phyloP scores from a whole-genome alignment of 2,113 vertebrate genomes.

The Malurus elegans region DNA sequence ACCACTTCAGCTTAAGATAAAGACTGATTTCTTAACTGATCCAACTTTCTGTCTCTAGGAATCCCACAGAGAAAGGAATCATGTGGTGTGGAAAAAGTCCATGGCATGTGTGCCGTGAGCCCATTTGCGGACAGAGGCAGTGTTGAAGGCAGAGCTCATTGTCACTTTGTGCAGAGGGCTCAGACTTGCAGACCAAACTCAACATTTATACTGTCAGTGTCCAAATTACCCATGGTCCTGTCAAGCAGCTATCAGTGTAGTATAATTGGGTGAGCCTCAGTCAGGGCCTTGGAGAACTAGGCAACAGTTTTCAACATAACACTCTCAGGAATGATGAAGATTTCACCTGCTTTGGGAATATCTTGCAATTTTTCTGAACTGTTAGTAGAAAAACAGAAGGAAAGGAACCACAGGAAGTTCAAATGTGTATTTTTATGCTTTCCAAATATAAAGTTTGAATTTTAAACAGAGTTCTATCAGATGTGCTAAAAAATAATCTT shows the following conservation, averaged over 20 bases:
- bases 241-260: not conserved
- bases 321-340: accelerated
- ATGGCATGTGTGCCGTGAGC: accelerated
- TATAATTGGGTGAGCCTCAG: not conserved
- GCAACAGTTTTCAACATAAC: not conserved
- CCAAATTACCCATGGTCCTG: not conserved
- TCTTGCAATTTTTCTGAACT: not conserved
- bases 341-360: not conserved
- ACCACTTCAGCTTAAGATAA: not conserved
- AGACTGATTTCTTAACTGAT: not conserved
- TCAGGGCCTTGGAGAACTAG: not conserved
- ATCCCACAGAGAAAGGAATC: not conserved
- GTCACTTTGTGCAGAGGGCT: not conserved
- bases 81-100: not conserved
- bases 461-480: not conserved
- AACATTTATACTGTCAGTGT: not conserved
- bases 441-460: not conserved
- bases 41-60: not conserved
- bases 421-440: not conserved
- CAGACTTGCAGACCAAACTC: not conserved
- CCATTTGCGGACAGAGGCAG: not conserved
- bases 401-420: not conserved
- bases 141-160: not conserved
- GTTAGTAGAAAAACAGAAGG: not conserved
- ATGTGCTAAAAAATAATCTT: not conserved